Evolutionary conservation across 2,797 vertebrate genomes (phyloP).

Genomic region (Nyctibius grandis): DNA sequence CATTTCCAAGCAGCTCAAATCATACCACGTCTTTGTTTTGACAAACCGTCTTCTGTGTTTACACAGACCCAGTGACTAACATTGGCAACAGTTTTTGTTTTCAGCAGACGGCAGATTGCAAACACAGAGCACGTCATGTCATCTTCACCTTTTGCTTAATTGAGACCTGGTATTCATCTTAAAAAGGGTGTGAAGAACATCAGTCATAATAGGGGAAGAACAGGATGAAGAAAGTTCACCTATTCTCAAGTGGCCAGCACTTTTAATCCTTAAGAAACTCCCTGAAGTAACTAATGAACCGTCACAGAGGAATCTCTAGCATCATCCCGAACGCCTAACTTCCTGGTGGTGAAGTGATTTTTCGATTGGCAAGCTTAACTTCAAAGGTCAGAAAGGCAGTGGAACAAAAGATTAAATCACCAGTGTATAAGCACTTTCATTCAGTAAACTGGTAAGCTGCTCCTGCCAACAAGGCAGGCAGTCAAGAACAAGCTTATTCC

Average conservation of each 20-base stretch:
- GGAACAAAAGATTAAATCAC: neutral
- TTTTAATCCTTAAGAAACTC: neutral
- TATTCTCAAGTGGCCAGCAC: neutral
- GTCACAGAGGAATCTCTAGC: neutral
- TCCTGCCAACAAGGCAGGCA: neutral
- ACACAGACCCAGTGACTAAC: neutral
- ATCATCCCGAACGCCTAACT: neutral
- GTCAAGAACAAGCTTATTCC: neutral
- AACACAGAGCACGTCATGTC: neutral
- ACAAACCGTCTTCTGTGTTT: neutral
- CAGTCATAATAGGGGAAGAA: neutral
- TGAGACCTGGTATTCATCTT: neutral
- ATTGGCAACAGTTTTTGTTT: neutral
- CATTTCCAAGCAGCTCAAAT: neutral
- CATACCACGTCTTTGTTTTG: neutral
- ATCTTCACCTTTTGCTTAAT: neutral
- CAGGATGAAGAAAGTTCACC: neutral
- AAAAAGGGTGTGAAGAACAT: neutral
- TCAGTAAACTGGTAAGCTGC: neutral
- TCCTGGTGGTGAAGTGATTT: neutral
- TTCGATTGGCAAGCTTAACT: neutral
- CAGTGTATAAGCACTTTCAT: neutral
- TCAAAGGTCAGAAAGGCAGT: neutral
- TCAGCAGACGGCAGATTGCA: neutral
- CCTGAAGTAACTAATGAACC: neutral